Evolutionary conservation across 2,113 vertebrate species (phyloP), one percentile per base, ranked within the genome.

Genomic region (Hassar affinis): DNA sequence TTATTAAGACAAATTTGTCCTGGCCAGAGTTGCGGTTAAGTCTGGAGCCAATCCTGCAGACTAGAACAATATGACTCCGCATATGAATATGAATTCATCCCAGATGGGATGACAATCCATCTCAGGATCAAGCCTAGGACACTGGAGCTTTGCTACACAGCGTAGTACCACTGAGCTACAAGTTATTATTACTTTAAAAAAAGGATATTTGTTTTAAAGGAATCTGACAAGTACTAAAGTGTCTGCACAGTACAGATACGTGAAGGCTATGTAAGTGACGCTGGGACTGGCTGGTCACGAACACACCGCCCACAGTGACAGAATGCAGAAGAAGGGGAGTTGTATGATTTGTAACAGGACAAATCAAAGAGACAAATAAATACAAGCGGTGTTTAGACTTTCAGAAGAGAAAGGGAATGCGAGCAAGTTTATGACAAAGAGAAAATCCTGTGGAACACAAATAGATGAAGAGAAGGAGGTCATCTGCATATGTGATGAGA

Each of bases 281-380:
- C 56, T 38, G 52, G 18, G 77, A 80, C 22, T 66, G 64, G 18
- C 68, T 74, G 68, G 83, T 79, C 59, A 76, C 42, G 56, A 85
- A 42, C 56, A 47, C 61, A 54, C 47, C 54, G 22, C 78, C 35
- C 62, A 83, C n/a, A 74, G 45, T 79, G 81, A 75, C 80, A 87
- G 83, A 75, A 69, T 81, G 78, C 84, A 87, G 84, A 85, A 85
- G 86, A 86, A 83, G 66, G 6, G 68, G 64, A 66, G 85, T 85
- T 85, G 74, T 75, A 45, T 42, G 81, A n/a, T 77, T 77, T 77
- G 18, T 77, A 62, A 75, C 42, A 9, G 57, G 30, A 64, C 27
- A 81, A 78, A 78, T 80, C 10, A 57, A 84, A 82, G 78, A 47
- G 61, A 85, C 51, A 77, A 81, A 87, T 27, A 80, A 79, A 78